phyloP scores from a whole-genome alignment of 2,797 vertebrate species.

The Onychomys leucogaster region DNA sequence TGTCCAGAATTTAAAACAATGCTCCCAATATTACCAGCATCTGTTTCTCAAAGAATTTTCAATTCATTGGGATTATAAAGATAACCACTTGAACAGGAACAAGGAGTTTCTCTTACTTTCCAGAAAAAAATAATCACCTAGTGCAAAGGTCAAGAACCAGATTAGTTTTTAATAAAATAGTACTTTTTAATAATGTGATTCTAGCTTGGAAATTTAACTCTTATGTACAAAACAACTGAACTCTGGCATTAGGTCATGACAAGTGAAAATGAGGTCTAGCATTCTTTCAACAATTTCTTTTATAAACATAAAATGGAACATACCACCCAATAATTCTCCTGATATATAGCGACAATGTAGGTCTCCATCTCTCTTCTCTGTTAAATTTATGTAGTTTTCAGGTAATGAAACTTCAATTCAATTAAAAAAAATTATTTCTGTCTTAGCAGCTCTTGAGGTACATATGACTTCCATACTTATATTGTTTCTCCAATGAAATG shows the following conservation, averaged over 20 bases:
- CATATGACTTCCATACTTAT: background rate
- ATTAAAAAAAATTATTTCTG: background rate
- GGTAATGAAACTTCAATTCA: background rate
- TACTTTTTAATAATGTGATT: constrained; percentile 64
- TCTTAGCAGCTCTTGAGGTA: background rate
- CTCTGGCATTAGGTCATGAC: constrained; percentile 72
- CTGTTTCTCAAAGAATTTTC: constrained; percentile 65
- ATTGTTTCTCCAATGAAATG: background rate
- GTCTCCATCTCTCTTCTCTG: background rate
- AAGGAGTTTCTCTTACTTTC: constrained; percentile 61
- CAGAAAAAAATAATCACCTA: constrained; percentile 52
- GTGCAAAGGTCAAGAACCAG: constrained; percentile 53
- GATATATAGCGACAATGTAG: background rate
- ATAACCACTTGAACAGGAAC: constrained; percentile 74
- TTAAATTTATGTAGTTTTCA: background rate
- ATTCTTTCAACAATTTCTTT: constrained; percentile 75
- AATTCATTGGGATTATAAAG: constrained; percentile 67
- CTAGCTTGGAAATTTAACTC: constrained; percentile 69
- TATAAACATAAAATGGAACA: constrained; percentile 53
- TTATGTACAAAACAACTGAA: constrained; percentile 45
- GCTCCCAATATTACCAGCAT: background rate
- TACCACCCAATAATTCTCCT: constrained; percentile 58
- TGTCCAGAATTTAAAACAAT: constrained; percentile 6
- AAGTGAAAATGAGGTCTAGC: constrained; percentile 70
- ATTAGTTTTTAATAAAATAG: constrained; percentile 70